phyloP scores from a whole-genome alignment of 2,888 invertebrate genomes.

The Napeogenes inachia region DNA sequence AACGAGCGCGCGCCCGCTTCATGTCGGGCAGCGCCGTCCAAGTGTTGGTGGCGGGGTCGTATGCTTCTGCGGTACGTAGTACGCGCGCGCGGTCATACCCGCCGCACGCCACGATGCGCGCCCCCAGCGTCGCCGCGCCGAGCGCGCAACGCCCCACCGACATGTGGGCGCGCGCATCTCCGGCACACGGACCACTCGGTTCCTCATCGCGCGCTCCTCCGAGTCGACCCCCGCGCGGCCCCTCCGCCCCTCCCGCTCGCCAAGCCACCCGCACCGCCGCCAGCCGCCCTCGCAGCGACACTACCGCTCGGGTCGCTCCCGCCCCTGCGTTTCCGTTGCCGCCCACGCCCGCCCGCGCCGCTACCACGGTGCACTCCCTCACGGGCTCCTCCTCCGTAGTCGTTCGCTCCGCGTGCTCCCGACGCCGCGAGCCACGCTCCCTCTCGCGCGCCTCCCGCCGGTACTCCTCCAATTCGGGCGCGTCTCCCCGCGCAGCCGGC shows the following conservation, averaged over 20 bases:
- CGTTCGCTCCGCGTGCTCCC: slow-evolving; percentile 77
- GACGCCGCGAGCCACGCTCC: slow-evolving; percentile 42
- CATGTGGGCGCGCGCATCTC: slow-evolving; percentile 74
- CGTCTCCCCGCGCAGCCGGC: slow-evolving; percentile 80
- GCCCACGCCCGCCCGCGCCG: slow-evolving; percentile 34
- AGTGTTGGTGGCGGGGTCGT: slow-evolving; percentile 81
- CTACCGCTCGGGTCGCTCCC: slow-evolving; percentile 38
- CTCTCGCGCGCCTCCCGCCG: slow-evolving; percentile 63
- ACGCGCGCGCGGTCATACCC: slow-evolving; percentile 90
- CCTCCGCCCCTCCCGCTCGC: slow-evolving; percentile 69
- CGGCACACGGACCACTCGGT: slow-evolving; percentile 73
- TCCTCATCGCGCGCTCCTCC: slow-evolving; percentile 80
- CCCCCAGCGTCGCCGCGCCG: slow-evolving; percentile 83
- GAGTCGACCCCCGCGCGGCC: slow-evolving; percentile 83
- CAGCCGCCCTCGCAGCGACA: slow-evolving; percentile 37
- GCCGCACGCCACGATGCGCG: slow-evolving; percentile 87
- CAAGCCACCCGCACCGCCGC: slow-evolving; percentile 40
- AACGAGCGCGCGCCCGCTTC: slow-evolving; percentile 86
- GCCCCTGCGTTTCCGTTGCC: slow-evolving; percentile 31
- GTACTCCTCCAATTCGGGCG: slow-evolving; percentile 87
- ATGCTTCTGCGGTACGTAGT: slow-evolving; percentile 84
- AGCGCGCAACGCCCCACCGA: slow-evolving; percentile 81
- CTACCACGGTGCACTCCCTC: slow-evolving; percentile 75
- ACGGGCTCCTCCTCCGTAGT: slow-evolving; percentile 61
- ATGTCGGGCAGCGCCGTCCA: slow-evolving; percentile 84